Evolutionary conservation across 2,113 vertebrate species (phyloP), one percentile per base, ranked within the genome.

Genomic region (Sebastes fasciatus): DNA sequence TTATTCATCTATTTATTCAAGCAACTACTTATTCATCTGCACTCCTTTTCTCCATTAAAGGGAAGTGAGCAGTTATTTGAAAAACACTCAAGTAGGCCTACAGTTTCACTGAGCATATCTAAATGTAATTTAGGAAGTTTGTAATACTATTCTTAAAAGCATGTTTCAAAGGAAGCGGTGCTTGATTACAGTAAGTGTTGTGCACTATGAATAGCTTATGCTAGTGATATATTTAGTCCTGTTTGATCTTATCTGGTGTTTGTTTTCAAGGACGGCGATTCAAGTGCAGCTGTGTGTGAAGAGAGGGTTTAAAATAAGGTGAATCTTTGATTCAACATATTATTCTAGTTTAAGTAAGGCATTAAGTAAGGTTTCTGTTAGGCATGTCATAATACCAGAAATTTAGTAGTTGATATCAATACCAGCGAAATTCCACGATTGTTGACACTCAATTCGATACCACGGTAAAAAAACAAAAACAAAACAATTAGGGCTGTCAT

Each of bases 1-100:
- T 91, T 90, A 85, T 89, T 93, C 71, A 85, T 90, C 60, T 77
- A 85, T 93, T 92, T 92, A 93, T 87, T 89, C 73, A 92, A 89
- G 79, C 80, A 83, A 57, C 82, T 65, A 72, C 82, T 87, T 85
- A 83, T 79, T 87, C 77, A 67, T 72, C 60, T 84, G 46, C 48
- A 7, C 48, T 40, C 16, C 21, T 64, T 34, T 63, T 67, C 34
- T 78, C 67, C 70, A 87, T 86, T 80, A 90, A 90, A 74, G 40
- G 58, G 70, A 86, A 78, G 34, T 26, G 21, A 82, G 77, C 60
- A 65, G 82, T 71, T 70, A 69, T 81, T 71, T n/a, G 52, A 55
- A 65, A 49, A 67, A 57, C 58, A 52, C 68, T 72, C 19, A 63
- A 76, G 65, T 57, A 63, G 68, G 82, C 73, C 70, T 61, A 34